These are phyloP conservation scores for Cetoscarus ocellatus DNA, from an alignment of 2,797 vertebrate genomes.

Conservation along the genomic window DNA sequence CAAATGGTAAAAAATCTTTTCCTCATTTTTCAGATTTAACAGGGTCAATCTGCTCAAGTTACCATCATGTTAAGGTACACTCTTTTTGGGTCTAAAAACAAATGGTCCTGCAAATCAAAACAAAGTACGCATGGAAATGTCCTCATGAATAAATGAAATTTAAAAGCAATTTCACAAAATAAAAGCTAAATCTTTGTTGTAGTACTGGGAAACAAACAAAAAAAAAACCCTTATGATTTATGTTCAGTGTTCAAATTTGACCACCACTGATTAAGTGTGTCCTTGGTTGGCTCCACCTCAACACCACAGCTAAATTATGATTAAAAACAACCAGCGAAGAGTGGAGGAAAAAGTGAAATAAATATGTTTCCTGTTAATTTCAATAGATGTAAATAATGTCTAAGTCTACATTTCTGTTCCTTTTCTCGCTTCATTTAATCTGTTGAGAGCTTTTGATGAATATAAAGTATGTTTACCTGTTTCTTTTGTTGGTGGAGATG, in stretches of 20 bases:
- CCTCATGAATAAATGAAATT: constrained; percentile 59
- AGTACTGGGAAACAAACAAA: constrained; percentile 3
- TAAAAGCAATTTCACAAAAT: constrained; percentile 65
- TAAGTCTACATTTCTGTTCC: constrained; percentile 65
- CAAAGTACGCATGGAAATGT: constrained; percentile 15
- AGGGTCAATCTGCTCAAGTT: too few relatives aligned
- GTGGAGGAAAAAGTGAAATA: constrained; percentile 75
- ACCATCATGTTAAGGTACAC: constrained; percentile 14
- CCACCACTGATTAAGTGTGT: constrained; percentile 71
- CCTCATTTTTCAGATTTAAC: constrained; percentile 35
- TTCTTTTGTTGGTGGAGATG: constrained; percentile 71
- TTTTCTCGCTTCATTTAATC: constrained; percentile 75
- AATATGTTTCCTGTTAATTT: constrained; percentile 77
- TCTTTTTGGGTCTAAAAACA: constrained; percentile 31
- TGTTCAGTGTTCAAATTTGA: constrained; percentile 60
- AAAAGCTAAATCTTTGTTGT: constrained; percentile 42
- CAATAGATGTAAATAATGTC: constrained; percentile 79
- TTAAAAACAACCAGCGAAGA: constrained; percentile 66
- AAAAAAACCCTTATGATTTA: constrained; percentile 60
- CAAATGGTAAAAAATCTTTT: constrained; percentile 37
- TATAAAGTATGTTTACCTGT: constrained; percentile 82
- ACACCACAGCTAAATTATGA: constrained; percentile 68
- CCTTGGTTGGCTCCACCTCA: constrained; percentile 62
- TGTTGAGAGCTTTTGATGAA: constrained; percentile 77
- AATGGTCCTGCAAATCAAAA: constrained; percentile 43